These are phyloP conservation scores for Gymnoscopelus braueri DNA, from an alignment of 2,797 vertebrate genomes.

Conservation along the genomic window DNA sequence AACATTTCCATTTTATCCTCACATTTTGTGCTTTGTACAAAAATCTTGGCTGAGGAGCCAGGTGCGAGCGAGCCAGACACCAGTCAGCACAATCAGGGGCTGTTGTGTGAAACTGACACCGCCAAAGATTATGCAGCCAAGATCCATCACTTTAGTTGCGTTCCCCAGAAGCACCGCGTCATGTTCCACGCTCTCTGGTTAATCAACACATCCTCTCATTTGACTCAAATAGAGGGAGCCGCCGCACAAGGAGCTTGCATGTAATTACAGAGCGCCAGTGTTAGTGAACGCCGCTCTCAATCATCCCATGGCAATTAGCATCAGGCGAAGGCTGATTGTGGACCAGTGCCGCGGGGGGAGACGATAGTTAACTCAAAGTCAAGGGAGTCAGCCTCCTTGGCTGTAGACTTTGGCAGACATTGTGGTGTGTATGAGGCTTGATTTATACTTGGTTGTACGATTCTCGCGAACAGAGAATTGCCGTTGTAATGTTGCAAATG, in stretches of 20 bases:
- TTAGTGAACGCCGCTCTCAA: conserved; percentile 72
- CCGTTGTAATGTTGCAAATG: too few species aligned
- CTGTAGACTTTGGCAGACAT: background rate
- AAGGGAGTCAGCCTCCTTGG: conserved; percentile 43
- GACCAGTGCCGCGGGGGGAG: conserved; percentile 61
- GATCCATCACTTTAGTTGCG: conserved; percentile 52
- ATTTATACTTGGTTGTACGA: too few species aligned
- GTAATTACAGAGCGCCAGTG: conserved; percentile 78
- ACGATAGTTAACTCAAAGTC: conserved; percentile 60
- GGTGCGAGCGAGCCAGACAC: conserved; percentile 56
- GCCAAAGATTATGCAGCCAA: conserved; percentile 50
- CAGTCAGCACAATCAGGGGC: conserved; percentile 63
- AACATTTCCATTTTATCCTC: conserved; percentile 43
- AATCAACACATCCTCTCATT: conserved; percentile 81
- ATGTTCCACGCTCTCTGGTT: conserved; percentile 42
- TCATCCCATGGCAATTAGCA: conserved; percentile 80
- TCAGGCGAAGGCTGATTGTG: conserved; percentile 79
- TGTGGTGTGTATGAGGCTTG: too few species aligned
- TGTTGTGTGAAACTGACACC: conserved; percentile 60
- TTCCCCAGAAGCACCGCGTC: conserved; percentile 16
- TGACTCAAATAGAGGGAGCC: conserved; percentile 69
- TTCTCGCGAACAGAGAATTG: too few species aligned
- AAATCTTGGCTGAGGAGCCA: conserved; percentile 59
- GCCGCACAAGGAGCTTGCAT: conserved; percentile 66
- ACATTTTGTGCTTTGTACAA: conserved; percentile 32